These are phyloP conservation scores for Campylomormyrus numenius DNA, from an alignment of 2,113 vertebrate genomes.

Conservation along the genomic window DNA sequence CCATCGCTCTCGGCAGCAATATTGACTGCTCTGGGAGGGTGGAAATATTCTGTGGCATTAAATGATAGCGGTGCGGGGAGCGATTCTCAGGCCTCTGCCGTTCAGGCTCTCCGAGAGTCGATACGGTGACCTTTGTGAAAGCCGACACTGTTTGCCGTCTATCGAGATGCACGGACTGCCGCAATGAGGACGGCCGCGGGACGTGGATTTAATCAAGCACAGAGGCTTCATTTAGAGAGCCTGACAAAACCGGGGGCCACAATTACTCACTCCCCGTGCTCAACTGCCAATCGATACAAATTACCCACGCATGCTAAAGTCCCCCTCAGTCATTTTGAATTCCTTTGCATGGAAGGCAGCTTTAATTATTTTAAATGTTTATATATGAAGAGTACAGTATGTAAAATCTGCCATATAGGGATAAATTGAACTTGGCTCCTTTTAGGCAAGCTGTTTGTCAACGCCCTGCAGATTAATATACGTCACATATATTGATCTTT, in stretches of 20 bases:
- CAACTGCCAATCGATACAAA: slow-evolving; percentile 41
- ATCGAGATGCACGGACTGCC: background rate
- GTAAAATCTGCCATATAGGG: background rate
- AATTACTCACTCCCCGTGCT: slow-evolving; percentile 41
- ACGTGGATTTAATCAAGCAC: slow-evolving; percentile 18
- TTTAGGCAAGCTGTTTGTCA: slow-evolving; percentile 19
- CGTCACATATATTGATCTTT: slow-evolving; percentile 56
- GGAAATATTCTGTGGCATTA: background rate
- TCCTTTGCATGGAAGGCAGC: background rate
- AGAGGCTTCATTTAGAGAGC: slow-evolving; percentile 23
- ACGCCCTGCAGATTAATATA: slow-evolving; percentile 35
- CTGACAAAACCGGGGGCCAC: slow-evolving; percentile 26
- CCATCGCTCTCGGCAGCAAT: background rate
- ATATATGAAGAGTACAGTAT: background rate
- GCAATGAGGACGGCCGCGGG: background rate
- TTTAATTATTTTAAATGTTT: background rate
- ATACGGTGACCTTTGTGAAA: background rate
- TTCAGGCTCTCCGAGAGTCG: background rate
- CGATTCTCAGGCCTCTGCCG: background rate
- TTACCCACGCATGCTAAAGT: slow-evolving; percentile 38
- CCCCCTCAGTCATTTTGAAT: slow-evolving; percentile 5
- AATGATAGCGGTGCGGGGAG: background rate
- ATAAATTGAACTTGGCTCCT: background rate
- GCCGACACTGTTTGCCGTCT: slow-evolving; percentile 4
- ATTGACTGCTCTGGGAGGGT: background rate